Percentiles rank a stretch among this genome's conserved stretches.
Conservation (phyloP, 2,888 invertebrate genomes). For the Shargacucullia verbasci region DNA sequence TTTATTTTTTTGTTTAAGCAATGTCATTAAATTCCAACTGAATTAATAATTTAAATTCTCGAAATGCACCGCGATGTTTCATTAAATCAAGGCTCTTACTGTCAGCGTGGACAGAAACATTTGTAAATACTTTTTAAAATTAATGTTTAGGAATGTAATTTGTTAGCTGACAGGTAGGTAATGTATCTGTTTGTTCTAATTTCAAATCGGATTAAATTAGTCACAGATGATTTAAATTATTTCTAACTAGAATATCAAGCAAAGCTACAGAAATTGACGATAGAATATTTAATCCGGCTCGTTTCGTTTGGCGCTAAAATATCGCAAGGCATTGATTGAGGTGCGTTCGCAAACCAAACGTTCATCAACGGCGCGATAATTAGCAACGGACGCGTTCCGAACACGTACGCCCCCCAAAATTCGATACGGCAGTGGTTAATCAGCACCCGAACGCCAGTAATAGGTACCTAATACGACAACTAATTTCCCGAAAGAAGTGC, state of each 20-base stretch:
- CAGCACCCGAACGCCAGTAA: slow-evolving; percentile 71
- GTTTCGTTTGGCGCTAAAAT: slow-evolving; percentile 30
- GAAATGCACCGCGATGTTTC: slow-evolving; percentile 11
- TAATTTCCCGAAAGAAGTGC: slow-evolving; percentile 83
- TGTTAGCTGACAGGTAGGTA: background rate
- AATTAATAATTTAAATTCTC: slow-evolving; percentile 16
- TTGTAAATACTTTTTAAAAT: background rate
- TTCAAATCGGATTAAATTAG: background rate
- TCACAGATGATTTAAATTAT: background rate
- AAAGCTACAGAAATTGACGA: slow-evolving; percentile 2
- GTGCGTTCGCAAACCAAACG: slow-evolving; percentile 60
- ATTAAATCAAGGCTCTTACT: background rate
- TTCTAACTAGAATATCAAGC: background rate
- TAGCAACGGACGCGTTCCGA: slow-evolving; percentile 55
- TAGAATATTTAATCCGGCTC: slow-evolving; percentile 4
- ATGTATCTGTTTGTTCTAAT: slow-evolving; percentile 2
- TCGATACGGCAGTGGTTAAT: slow-evolving; percentile 67
- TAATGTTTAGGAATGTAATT: slow-evolving; percentile 2
- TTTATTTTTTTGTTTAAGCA: slow-evolving; percentile 61
- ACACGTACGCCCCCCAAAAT: slow-evolving; percentile 62
- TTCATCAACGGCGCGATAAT: slow-evolving; percentile 59
- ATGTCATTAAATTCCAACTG: slow-evolving; percentile 42
- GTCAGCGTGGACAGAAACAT: slow-evolving; percentile 5
- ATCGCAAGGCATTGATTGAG: slow-evolving; percentile 52
- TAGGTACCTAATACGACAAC: slow-evolving; percentile 84